Conservation (phyloP, 2,113 vertebrate species). For the Calypte anna region DNA sequence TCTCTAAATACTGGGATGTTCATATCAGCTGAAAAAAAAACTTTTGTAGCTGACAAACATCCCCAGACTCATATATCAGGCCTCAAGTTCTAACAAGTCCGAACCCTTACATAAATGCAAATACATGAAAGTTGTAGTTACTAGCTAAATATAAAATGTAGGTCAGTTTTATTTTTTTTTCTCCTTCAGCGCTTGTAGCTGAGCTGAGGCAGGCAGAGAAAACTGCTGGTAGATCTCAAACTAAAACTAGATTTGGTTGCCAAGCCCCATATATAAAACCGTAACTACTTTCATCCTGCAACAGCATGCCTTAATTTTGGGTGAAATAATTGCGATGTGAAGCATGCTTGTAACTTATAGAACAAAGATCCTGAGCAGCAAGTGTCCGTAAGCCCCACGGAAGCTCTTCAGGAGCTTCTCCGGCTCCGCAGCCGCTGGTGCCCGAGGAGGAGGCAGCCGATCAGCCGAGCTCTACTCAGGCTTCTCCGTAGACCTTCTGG, state of each 20-base stretch:
- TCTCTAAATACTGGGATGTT: background rate
- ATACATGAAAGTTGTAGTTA: background rate
- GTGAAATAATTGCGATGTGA: background rate
- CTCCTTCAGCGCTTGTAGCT: background rate
- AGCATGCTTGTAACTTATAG: background rate
- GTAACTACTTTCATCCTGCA: background rate
- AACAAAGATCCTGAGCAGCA: fast-evolving
- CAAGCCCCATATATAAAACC: background rate
- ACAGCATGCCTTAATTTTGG: background rate
- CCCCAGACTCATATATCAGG: fast-evolving
- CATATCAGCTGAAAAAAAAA: background rate
- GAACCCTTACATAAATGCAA: background rate
- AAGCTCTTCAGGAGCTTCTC: no score
- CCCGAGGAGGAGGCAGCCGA: no score
- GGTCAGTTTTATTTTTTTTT: background rate
- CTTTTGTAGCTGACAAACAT: background rate
- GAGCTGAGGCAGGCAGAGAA: background rate
- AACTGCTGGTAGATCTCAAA: fast-evolving
- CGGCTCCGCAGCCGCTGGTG: fast-evolving
- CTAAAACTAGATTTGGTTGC: background rate
- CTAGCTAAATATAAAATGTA: fast-evolving
- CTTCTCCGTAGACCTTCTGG: no score
- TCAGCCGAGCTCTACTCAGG: background rate
- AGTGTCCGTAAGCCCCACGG: fast-evolving
- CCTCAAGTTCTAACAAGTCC: background rate